Evolutionary conservation across 2,888 invertebrate species (phyloP).

Genomic region (Aradus depressus): DNA sequence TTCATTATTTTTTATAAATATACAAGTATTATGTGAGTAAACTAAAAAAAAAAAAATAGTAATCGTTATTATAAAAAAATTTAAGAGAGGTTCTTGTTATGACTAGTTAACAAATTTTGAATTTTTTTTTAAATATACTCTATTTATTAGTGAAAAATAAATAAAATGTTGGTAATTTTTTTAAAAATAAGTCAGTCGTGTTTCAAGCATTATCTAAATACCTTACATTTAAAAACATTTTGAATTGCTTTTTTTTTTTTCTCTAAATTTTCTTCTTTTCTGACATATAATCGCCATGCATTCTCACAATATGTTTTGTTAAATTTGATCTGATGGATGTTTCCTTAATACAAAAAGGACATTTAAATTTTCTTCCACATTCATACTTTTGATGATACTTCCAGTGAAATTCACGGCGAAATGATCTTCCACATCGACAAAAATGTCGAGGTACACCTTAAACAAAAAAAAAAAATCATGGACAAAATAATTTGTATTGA

Average conservation of each 20-base stretch:
- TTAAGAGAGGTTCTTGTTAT: too few relatives aligned
- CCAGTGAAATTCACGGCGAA: conserved; percentile 13
- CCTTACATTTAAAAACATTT: too few relatives aligned
- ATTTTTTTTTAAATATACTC: too few relatives aligned
- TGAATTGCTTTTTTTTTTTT: background rate
- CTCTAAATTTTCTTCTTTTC: conserved; percentile 1
- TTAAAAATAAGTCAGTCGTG: too few relatives aligned
- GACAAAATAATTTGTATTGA: background rate
- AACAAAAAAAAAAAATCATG: conserved; percentile 11
- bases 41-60: too few relatives aligned
- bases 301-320: conserved; percentile 12
- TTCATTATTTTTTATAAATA: too few relatives aligned
- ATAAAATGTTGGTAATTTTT: too few relatives aligned
- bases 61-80: too few relatives aligned
- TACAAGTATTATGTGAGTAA: too few relatives aligned
- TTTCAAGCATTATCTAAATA: too few relatives aligned
- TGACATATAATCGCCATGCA: conserved; percentile 6
- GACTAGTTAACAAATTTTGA: too few relatives aligned
- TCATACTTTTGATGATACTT: conserved; percentile 22
- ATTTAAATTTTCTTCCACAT: conserved; percentile 21
- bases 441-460: conserved; percentile 9
- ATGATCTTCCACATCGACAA: conserved; percentile 12
- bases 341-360: conserved; percentile 19
- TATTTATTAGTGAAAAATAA: too few relatives aligned
- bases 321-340: conserved; percentile 15